Evolutionary conservation across 1,140 invertebrate genomes (phyloP), one percentile per base, ranked within the genome.

Genomic region (Meloidogyne exigua): DNA sequence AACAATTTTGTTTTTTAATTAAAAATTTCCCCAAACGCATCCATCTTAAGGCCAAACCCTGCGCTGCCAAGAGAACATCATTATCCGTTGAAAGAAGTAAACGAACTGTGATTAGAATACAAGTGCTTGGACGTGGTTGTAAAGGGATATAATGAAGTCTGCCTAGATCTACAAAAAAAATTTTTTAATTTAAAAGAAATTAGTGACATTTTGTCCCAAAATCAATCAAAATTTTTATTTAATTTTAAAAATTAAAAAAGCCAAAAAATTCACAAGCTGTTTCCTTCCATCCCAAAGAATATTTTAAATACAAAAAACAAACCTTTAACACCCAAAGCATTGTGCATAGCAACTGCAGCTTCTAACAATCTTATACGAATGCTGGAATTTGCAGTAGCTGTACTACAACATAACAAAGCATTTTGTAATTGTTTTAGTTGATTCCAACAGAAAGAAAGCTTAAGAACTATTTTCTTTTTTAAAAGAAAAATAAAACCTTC

Each of bases 401-500:
- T 64, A 93, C 2, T 93, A 26, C 67, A 67, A 93, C 85, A 94
- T 93, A 85, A 23, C 23, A 96, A 94, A 93, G 97, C 94, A 79
- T 97, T 80, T 63, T 92, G 91, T 0, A 98, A 89, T 13, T 92
- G 91, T 85, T 95, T 96, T 0, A 95, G 93, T 88, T 97, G 95
- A 78, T 96, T 93, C 95, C 95, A 98, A 0, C 93, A 94, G 87
- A 93, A 95, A 0, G 94, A 92, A 15, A 93, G 91, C 91, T 98
- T 57, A n/a, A 57, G 21, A 18, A 18, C 15, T 49, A 18, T 49
- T n/a, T n/a, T n/a, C n/a, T n/a, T n/a, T n/a, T n/a, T 13, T 18
- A 49, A 49, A 18, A 49, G 12, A 12, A 11, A 44, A 15, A 15
- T 1, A 44, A 1, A n/a, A 57, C 49, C 49, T 57, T 97, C 92